Conservation (phyloP, 2,888 invertebrate species). For the Trichopoda pennipes region DNA sequence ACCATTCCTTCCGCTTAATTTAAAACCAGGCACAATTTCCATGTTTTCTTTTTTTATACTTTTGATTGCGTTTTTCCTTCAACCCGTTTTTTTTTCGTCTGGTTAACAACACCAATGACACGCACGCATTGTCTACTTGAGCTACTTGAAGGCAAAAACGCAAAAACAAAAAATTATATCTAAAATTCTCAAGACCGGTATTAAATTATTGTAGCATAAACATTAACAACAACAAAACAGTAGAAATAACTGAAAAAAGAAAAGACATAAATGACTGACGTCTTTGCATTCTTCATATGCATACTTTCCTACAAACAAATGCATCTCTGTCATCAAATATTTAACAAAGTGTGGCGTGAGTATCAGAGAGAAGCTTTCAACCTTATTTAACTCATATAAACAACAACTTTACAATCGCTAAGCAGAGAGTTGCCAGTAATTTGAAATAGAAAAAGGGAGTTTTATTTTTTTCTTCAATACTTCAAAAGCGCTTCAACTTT, state of each 20-base stretch:
- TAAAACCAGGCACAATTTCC: conserved; percentile 26
- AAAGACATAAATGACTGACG: conserved; percentile 31
- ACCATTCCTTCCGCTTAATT: conserved; percentile 47
- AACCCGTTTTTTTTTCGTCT: conserved; percentile 38
- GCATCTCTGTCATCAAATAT: conserved; percentile 47
- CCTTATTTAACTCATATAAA: not conserved
- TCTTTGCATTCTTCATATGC: not conserved
- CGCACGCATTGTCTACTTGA: conserved; percentile 67
- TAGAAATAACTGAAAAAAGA: conserved; percentile 71
- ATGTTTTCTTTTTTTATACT: not conserved
- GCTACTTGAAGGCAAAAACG: conserved; percentile 27
- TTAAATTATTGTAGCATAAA: conserved; percentile 68
- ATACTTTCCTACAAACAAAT: not conserved
- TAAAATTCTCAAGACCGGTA: conserved; percentile 65
- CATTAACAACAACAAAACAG: not conserved
- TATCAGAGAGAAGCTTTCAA: not conserved
- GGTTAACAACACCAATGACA: conserved; percentile 66
- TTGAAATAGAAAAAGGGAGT: not conserved
- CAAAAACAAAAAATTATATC: conserved; percentile 16
- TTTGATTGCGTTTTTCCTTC: conserved; percentile 48
- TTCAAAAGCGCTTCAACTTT: not conserved
- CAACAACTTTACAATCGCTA: not conserved
- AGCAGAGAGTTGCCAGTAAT: conserved; percentile 1
- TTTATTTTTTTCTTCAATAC: not conserved
- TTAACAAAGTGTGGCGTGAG: conserved; percentile 2